Evolutionary conservation across 2,797 vertebrate species (phyloP).

Genomic region (Scyliorhinus canicula): DNA sequence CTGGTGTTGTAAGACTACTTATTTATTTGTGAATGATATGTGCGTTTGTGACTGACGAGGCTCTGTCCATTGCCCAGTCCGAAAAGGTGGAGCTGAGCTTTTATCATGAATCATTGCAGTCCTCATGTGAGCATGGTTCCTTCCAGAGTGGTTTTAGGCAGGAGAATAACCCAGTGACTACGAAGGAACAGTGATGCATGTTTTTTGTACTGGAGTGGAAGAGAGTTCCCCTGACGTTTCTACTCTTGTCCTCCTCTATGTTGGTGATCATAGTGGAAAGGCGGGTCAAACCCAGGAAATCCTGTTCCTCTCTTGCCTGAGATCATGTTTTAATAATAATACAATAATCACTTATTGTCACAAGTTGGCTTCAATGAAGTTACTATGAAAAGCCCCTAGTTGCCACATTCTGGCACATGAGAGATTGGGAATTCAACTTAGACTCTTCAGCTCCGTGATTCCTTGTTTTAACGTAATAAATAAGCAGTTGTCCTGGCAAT

Average conservation of each 20-base stretch:
- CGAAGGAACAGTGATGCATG: background rate
- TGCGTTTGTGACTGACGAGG: background rate
- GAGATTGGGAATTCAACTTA: background rate
- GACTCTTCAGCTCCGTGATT: background rate
- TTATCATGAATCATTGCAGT: background rate
- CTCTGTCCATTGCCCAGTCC: background rate
- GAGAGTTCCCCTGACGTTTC: background rate
- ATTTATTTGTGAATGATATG: background rate
- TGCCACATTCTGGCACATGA: no score
- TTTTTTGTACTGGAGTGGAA: background rate
- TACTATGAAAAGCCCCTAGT: no score
- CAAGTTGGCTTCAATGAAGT: no score
- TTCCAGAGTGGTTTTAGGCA: background rate
- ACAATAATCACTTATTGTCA: no score
- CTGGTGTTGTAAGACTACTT: no score
- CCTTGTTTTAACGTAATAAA: background rate
- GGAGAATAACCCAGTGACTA: background rate
- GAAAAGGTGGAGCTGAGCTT: background rate
- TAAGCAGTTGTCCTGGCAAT: background rate
- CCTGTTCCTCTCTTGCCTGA: background rate
- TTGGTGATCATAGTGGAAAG: background rate
- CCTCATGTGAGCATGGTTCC: background rate
- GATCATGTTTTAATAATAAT: background rate
- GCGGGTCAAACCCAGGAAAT: background rate
- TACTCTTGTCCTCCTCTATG: background rate